Base-by-base conservation (phyloP, 2,113 vertebrate genomes). In the Catharus minimus region DNA sequence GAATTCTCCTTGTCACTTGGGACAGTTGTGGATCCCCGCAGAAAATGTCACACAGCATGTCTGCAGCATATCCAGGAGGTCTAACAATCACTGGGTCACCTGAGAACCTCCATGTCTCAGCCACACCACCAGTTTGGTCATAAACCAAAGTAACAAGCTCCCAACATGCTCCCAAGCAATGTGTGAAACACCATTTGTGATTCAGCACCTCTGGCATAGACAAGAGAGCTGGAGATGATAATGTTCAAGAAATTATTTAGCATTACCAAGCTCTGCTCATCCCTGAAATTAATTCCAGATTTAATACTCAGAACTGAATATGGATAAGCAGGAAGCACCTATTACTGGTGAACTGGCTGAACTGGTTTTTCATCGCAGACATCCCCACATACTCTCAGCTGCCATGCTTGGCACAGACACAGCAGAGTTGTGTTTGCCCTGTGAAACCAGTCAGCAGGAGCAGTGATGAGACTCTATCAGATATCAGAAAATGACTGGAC, bases 151-250 rank as follows among this genome's bases (percentile, higher is more conserved):
- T 1, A 0, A 26, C 38, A 53, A 26, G 33, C 18, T 62, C 82
- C 33, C 47, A 36, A 1, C 0, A 0, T 1, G 18, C 50, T 55
- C 28, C 41, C 20, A 28, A 17, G 17, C 13, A 39, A 47, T 0
- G 6, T 8, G 41, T 15, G 24, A 61, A 75, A 58, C 2, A 4
- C 27, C 62, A 20, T 8, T 32, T 19, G 15, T 0, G 1, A 65
- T 28, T 19, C 62, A n/a, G 32, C 38, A 61, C 23, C 6, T 1
- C 16, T 19, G n/a, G 47, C 23, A 57, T 17, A 23, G 11, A 75
- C 33, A 55, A 61, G 71, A 74, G 49, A 82, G 39, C 5, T 44
- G 27, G 53, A 79, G 55, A 65, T 9, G 20, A 41, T 62, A 27
- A 26, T 3, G 13, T 20, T 38, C 26, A 53, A 62, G 44, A 74